phyloP scores from a whole-genome alignment of 2,888 invertebrate genomes.

The Scelioninae gen. 1 region DNA sequence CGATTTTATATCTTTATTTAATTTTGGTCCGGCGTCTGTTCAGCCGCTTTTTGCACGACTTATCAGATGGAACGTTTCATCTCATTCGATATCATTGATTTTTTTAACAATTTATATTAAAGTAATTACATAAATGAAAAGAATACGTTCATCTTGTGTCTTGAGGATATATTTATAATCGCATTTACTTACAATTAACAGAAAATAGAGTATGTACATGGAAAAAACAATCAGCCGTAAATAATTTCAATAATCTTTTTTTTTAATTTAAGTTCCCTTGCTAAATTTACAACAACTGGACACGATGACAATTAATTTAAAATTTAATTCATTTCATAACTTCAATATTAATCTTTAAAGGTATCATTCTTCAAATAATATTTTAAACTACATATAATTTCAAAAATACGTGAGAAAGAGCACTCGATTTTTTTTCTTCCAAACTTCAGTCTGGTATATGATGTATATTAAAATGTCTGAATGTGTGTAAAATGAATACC shows the following conservation, averaged over 20 bases:
- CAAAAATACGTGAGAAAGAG: too few species aligned
- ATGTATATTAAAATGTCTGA: too few species aligned
- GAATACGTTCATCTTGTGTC: conserved; percentile 54
- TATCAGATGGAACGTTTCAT: conserved; percentile 11
- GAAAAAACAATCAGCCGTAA: conserved; percentile 49
- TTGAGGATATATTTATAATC: conserved; percentile 39
- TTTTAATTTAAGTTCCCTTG: conserved; percentile 67
- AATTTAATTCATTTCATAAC: conserved; percentile 32
- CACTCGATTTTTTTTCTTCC: too few species aligned
- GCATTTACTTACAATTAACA: conserved; percentile 47
- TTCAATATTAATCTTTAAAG: conserved; percentile 50
- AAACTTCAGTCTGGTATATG: too few species aligned
- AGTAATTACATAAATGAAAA: conserved; percentile 54
- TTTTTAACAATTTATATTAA: conserved; percentile 49
- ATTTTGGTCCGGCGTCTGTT: conserved; percentile 39
- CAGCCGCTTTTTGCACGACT: conserved; percentile 28
- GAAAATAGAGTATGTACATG: conserved; percentile 54
- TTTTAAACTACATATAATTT: too few species aligned
- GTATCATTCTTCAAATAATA: conserved; percentile 30
- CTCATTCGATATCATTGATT: conserved; percentile 43
- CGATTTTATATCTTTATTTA: conserved; percentile 13
- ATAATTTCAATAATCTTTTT: conserved; percentile 52
- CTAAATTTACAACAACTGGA: conserved; percentile 53
- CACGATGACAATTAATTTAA: conserved; percentile 36
- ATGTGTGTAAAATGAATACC: too few species aligned